Percentiles rank a stretch among this genome's conserved stretches.
phyloP scores from a whole-genome alignment of 2,888 invertebrate species.

The Lycaena phlaeas region DNA sequence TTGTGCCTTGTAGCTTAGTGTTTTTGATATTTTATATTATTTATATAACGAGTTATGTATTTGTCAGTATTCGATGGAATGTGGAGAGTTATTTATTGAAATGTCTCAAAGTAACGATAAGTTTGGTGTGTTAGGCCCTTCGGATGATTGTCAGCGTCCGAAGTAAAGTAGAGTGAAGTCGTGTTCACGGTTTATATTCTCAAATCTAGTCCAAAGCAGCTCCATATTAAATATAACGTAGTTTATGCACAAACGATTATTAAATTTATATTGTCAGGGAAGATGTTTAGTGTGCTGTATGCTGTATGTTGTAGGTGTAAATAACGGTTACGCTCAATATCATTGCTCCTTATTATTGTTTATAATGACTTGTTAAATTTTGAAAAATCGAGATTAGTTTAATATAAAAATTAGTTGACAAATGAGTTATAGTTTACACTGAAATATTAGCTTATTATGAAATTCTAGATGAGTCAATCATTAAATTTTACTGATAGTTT shows the following conservation, averaged over 20 bases:
- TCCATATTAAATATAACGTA: slow-evolving; percentile 22
- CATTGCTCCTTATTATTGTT: slow-evolving; percentile 5
- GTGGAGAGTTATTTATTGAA: slow-evolving; percentile 5
- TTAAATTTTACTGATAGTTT: too few species aligned
- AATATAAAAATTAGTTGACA: background rate
- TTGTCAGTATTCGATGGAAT: background rate
- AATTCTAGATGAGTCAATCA: too few species aligned
- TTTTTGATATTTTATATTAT: slow-evolving; percentile 3
- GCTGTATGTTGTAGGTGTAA: background rate
- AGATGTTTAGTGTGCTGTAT: too few species aligned
- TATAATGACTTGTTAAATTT: background rate
- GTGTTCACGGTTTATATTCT: slow-evolving; percentile 24
- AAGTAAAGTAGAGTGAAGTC: too few species aligned
- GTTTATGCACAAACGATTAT: slow-evolving; percentile 9
- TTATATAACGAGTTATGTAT: background rate
- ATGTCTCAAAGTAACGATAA: too few species aligned
- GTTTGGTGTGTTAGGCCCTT: too few species aligned
- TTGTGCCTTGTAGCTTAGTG: slow-evolving; percentile 2
- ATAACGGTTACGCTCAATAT: slow-evolving; percentile 3
- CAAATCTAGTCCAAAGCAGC: slow-evolving; percentile 34
- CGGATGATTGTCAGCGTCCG: too few species aligned
- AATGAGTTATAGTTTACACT: too few species aligned
- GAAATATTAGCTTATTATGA: too few species aligned
- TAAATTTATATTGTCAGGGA: slow-evolving; percentile 2
- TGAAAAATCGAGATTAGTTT: slow-evolving; percentile 3